phyloP scores from a whole-genome alignment of 1,140 invertebrate genomes.

The Diprion similis region DNA sequence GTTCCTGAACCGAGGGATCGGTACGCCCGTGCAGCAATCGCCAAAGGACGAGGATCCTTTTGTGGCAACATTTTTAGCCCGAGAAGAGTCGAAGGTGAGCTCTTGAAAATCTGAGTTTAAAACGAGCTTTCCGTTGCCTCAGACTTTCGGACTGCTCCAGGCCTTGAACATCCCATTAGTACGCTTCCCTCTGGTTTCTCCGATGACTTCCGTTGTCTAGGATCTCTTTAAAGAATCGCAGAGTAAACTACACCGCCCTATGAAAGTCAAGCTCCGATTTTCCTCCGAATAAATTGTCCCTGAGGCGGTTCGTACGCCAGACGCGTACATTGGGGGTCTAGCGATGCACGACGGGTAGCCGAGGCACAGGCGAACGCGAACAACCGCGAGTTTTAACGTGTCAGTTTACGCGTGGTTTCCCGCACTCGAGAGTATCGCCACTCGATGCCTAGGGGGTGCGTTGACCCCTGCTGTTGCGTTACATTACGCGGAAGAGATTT shows the following conservation, averaged over 20 bases:
- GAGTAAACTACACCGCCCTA: too few species aligned
- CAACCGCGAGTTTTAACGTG: not conserved
- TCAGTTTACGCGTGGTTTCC: not conserved
- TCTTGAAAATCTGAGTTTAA: not conserved
- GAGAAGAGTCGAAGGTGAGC: not conserved
- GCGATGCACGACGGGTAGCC: not conserved
- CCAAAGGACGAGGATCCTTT: not conserved
- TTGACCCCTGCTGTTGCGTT: not conserved
- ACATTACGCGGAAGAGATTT: constrained; percentile 7
- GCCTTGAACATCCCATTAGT: not conserved
- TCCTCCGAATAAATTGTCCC: not conserved
- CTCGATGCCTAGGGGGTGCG: not conserved
- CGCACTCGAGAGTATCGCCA: not conserved
- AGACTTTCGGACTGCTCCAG: not conserved
- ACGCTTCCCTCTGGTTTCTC: not conserved
- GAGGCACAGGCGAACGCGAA: not conserved
- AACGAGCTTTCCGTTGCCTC: not conserved
- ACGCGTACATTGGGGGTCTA: not conserved
- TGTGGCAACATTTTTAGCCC: not conserved
- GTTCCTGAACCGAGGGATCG: not conserved
- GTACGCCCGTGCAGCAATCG: not conserved
- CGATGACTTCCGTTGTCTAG: not conserved
- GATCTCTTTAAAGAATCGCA: too few species aligned
- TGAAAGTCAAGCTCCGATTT: not conserved
- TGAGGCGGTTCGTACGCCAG: not conserved